Conservation (phyloP, 2,113 vertebrate species). For the Muntiacus reevesi region DNA sequence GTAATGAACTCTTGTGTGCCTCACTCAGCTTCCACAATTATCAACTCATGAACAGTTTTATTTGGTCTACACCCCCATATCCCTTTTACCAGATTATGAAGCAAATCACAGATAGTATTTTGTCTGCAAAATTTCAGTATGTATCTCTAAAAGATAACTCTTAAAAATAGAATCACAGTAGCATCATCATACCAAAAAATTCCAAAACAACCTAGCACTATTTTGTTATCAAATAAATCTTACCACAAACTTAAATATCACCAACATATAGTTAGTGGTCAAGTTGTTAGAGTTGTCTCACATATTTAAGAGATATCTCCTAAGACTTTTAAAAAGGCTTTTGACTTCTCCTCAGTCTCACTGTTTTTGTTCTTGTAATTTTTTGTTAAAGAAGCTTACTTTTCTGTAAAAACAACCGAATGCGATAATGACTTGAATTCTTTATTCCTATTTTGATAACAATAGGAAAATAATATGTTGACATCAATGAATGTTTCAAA, state of each 20-base stretch:
- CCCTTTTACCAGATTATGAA: not conserved
- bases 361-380: not conserved
- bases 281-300: not conserved
- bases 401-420: not conserved
- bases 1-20: not conserved
- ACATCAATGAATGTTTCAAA: not conserved
- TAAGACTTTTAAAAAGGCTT: not conserved
- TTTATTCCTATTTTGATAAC: not conserved
- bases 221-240: not conserved
- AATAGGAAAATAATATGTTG: not conserved
- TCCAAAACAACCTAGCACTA: not conserved
- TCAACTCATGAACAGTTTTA: not conserved
- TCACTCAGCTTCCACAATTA: not conserved
- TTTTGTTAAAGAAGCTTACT: not conserved
- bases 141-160: not conserved
- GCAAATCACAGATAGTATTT: not conserved
- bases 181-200: not conserved
- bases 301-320: not conserved
- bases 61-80: not conserved
- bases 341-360: not conserved
- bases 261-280: not conserved
- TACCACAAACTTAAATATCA: not conserved
- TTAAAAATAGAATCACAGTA: not conserved
- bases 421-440: not conserved
- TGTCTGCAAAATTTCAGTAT: not conserved